phyloP scores from a whole-genome alignment of 1,140 invertebrate genomes.

The Acyrthosiphon pisum region DNA sequence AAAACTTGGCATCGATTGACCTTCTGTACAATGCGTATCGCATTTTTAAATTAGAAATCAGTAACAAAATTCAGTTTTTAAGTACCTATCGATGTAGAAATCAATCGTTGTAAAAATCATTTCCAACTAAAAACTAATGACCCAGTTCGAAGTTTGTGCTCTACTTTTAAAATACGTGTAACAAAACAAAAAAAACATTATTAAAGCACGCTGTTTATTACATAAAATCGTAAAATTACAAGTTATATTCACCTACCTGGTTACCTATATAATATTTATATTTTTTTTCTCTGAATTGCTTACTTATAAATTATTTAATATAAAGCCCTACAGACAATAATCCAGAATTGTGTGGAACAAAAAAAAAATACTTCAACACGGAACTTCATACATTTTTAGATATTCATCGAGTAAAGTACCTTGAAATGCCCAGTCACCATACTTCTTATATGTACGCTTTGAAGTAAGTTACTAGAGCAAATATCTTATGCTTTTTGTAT shows the following conservation, averaged over 20 bases:
- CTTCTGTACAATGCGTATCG: neutral
- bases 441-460: neutral
- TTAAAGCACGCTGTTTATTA: neutral
- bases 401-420: slow-evolving; percentile 11
- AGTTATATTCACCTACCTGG: neutral
- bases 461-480: slow-evolving; percentile 6
- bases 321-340: slow-evolving; percentile 3
- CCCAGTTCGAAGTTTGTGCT: neutral
- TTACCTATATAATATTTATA: neutral
- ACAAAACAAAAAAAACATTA: neutral
- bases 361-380: neutral
- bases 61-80: neutral
- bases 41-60: neutral
- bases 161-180: neutral
- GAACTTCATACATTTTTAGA: neutral
- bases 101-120: neutral
- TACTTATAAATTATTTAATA: slow-evolving; percentile 20
- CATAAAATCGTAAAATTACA: neutral
- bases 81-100: neutral
- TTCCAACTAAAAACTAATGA: neutral
- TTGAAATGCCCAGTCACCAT: neutral
- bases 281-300: neutral
- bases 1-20: neutral
- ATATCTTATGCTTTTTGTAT: slow-evolving; percentile 13
- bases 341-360: neutral